A percentile compares a stretch with the other conserved stretches of the same genome.
Conservation (phyloP, 2,797 vertebrate genomes). For the Trematomus bernacchii region DNA sequence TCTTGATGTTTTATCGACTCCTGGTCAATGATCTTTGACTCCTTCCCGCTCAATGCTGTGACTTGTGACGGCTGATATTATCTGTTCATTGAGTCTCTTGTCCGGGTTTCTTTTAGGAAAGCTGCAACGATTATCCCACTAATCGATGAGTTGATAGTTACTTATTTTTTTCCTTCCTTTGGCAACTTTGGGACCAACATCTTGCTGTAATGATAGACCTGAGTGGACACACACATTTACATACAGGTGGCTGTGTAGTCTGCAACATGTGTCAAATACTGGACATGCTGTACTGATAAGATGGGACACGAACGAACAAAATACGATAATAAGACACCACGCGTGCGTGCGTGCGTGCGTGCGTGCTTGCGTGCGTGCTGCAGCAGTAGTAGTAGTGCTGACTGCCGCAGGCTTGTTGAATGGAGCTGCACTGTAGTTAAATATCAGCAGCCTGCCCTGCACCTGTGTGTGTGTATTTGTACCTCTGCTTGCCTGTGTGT, state of each 20-base stretch:
- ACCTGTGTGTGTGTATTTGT: slow-evolving; percentile 17
- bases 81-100: neutral
- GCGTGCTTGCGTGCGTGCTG: slow-evolving; percentile 17
- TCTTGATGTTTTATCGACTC: neutral
- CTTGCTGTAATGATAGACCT: no score
- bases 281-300: no score
- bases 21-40: neutral
- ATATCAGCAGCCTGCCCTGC: slow-evolving; percentile 56
- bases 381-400: slow-evolving; percentile 42
- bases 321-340: no score
- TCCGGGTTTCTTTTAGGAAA: neutral
- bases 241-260: no score
- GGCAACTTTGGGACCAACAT: neutral
- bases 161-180: neutral
- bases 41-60: neutral
- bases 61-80: neutral
- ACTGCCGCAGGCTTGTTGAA: slow-evolving; percentile 69
- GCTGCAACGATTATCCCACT: no score
- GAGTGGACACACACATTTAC: no score
- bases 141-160: no score
- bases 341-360: slow-evolving; percentile 1
- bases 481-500: neutral
- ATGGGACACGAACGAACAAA: no score
- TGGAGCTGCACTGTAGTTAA: slow-evolving; percentile 65
- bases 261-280: no score